These are phyloP conservation scores for Oryzias sinensis DNA, from an alignment of 2,797 vertebrate genomes.

Conservation along the genomic window DNA sequence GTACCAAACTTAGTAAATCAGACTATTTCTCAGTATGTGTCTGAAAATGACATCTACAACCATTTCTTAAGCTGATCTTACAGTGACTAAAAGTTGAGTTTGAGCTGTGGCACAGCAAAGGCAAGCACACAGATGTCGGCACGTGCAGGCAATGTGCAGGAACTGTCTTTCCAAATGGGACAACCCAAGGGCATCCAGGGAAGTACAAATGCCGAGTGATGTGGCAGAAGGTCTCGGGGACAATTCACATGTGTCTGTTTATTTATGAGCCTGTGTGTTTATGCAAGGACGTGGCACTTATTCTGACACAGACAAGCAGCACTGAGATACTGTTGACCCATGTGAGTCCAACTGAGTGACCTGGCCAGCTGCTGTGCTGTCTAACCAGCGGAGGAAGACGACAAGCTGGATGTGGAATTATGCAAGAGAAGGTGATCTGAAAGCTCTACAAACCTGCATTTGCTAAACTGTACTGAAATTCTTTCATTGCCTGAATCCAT, in stretches of 20 bases:
- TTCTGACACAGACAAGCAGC: slow-evolving; percentile 45
- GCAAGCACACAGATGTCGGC: slow-evolving; percentile 1
- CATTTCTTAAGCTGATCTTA: slow-evolving; percentile 5
- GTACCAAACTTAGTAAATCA: no score
- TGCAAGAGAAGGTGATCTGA: slow-evolving; percentile 16
- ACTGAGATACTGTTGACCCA: slow-evolving; percentile 45
- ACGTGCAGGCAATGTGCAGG: slow-evolving; percentile 18
- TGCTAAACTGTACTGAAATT: background rate
- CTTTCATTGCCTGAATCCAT: no score
- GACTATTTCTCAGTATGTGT: background rate
- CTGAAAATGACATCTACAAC: background rate
- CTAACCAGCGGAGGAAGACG: slow-evolving; percentile 38
- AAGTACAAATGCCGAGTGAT: slow-evolving; percentile 48
- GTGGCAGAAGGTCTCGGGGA: slow-evolving; percentile 59
- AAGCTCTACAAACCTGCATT: no score
- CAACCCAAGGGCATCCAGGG: slow-evolving; percentile 55
- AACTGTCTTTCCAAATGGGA: slow-evolving; percentile 49
- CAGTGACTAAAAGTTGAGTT: slow-evolving; percentile 6
- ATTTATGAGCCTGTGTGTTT: slow-evolving; percentile 63
- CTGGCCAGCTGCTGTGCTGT: slow-evolving; percentile 61
- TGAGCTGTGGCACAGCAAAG: slow-evolving; percentile 3
- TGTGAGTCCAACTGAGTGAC: slow-evolving; percentile 35
- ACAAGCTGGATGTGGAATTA: slow-evolving; percentile 31
- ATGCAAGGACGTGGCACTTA: slow-evolving; percentile 53
- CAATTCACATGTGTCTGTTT: slow-evolving; percentile 37